A percentile compares a stretch with the other conserved stretches of the same genome.
These are phyloP conservation scores for Catostomus latipinnis DNA, from an alignment of 2,797 vertebrate species.

Conservation along the genomic window DNA sequence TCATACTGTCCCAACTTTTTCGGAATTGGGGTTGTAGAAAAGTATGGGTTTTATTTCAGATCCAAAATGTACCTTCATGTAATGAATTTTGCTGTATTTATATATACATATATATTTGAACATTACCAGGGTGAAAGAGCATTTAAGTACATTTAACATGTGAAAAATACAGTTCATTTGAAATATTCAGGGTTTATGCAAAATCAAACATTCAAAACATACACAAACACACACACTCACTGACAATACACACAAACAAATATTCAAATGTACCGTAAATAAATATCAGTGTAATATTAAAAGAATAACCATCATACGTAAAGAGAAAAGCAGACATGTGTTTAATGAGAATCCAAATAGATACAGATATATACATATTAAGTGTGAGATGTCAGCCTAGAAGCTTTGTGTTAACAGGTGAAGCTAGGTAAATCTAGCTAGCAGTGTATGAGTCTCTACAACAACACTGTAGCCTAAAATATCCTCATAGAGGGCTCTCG, in stretches of 20 bases:
- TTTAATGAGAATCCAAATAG: slow-evolving; percentile 77
- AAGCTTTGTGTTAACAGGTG: slow-evolving; percentile 67
- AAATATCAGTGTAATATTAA: slow-evolving; percentile 36
- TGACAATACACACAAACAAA: not conserved
- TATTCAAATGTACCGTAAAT: slow-evolving; percentile 27
- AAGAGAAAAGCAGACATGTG: slow-evolving; percentile 60
- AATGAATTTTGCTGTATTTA: not conserved
- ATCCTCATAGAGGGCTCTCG: slow-evolving; percentile 77
- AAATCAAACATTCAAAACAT: not conserved
- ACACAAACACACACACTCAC: slow-evolving; percentile 20
- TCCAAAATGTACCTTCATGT: not conserved
- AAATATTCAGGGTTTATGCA: no score
- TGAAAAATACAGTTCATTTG: slow-evolving; percentile 6
- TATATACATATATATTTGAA: not conserved
- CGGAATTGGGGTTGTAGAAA: no score
- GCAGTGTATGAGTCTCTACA: slow-evolving; percentile 65
- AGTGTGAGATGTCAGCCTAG: slow-evolving; percentile 53
- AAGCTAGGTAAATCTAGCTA: slow-evolving; percentile 80
- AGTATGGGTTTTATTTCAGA: no score
- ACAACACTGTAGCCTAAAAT: slow-evolving; percentile 72
- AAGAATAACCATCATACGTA: no score
- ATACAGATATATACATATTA: slow-evolving; percentile 74
- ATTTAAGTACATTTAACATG: slow-evolving; percentile 25
- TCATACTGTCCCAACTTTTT: no score
- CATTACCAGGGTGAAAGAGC: not conserved